Base-by-base conservation (phyloP, 2,797 vertebrate species). In the Hozukius guyotensis region DNA sequence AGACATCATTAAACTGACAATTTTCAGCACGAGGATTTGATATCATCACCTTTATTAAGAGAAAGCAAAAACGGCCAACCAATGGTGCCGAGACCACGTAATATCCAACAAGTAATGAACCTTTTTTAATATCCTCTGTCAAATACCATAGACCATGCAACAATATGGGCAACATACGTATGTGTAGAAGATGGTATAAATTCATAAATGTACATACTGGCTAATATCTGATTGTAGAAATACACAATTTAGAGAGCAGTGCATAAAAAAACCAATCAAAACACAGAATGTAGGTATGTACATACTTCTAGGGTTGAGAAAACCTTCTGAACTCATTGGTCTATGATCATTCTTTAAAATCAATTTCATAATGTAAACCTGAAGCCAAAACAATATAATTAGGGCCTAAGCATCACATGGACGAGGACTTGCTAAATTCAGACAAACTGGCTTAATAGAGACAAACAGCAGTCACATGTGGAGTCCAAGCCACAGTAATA, bases 121-220 rank as follows among this genome's bases (percentile, higher is more conserved):
- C 6, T 11, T 18, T 76, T 72, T 81, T 77, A 83, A 74, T 76
- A 76, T 72, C 60, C 34, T 52, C 65, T 57, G 29, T 71, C 55
- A 62, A 73, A 49, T 46, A 46, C 42, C 42, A 46, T 46, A 18
- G 42, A 46, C 42, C 42, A 46, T 18, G 42, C 16, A 46, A 46
- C 16, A 16, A 46, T 46, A 46, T 18, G 42, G 14, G 42, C 42
- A 46, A 46, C 42, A 46, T 46, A 46, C 6, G 3, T 46, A 46
- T 46, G 16, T 46, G 42, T 46, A 46, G 42, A 46, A 46, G 42
- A 8, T 3, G 1, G 42, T 46, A 46, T 46, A 46, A 46, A 46
- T 12, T 46, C 42, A 46, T 0, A 42, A 46, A 46, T 46, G 42
- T 46, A 46, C 16, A 18, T 38, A 14, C 36, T 38, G 36, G 36